Conservation (phyloP, 2,888 invertebrate genomes). For the Trisateles emortualis region DNA sequence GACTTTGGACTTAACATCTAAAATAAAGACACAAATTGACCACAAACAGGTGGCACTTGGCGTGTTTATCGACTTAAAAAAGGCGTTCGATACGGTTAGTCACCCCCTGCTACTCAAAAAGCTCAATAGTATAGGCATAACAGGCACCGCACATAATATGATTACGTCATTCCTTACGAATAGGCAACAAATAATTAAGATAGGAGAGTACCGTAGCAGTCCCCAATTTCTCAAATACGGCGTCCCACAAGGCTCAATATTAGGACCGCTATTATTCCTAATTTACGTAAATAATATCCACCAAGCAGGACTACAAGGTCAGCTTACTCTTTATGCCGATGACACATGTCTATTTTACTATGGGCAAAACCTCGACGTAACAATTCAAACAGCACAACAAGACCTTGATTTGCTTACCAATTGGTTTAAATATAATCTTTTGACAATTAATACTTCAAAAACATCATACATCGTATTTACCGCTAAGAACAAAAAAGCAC, state of each 20-base stretch:
- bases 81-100: constrained; percentile 15
- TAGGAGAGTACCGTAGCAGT: background rate
- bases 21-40: constrained; percentile 33
- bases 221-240: background rate
- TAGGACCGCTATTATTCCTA: too few relatives aligned
- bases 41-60: constrained; percentile 20
- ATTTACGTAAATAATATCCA: background rate
- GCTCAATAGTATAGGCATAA: constrained; percentile 1
- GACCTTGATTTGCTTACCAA: constrained; percentile 19
- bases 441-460: constrained; percentile 30
- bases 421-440: constrained; percentile 31
- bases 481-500: background rate
- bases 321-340: constrained; percentile 22
- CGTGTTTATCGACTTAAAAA: constrained; percentile 32
- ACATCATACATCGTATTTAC: constrained; percentile 6
- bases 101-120: constrained; percentile 1
- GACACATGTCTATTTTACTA: constrained; percentile 34
- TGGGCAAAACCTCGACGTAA: constrained; percentile 16
- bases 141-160: background rate
- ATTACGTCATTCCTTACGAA: constrained; percentile 3
- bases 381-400: constrained; percentile 18
- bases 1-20: constrained; percentile 25
- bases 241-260: constrained; percentile 1
- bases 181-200: constrained; percentile 1
- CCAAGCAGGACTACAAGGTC: background rate